Base-by-base conservation (phyloP, 2,113 vertebrate species). In the Mirza zaza region DNA sequence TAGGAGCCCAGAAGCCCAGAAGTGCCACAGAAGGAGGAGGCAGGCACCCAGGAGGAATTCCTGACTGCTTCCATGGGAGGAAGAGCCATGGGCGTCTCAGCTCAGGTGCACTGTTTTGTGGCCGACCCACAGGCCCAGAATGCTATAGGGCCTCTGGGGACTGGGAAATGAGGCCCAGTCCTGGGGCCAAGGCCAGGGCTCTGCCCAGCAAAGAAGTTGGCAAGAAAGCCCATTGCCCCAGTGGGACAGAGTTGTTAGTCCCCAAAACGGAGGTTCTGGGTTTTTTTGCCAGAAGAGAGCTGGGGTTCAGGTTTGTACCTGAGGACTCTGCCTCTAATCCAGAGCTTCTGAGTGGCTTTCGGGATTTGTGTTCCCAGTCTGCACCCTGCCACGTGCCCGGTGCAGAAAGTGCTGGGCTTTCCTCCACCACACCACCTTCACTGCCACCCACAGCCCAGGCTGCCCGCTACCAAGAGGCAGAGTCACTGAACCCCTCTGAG, bases 341-440 rank as follows among this genome's bases (percentile, higher is more conserved):
- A 14, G 2, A 76, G 57, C 21, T 20, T 73, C 32, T 2, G 5
- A 23, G 34, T 34, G 27, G 50, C 23, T 63, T 23, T 15, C 3
- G 29, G 15, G 32, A 29, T 52, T 79, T 50, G 25, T 23, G 32
- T 32, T 42, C 34, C 55, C n/a, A 79, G 8, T 50, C 48, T 36
- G 39, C 10, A 2, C n/a, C 61, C 61, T 2, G 14, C 73, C 29
- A 18, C 0, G 1, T 8, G 17, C 20, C 17, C 20, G 4, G 29
- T 8, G 32, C 42, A 29, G n/a, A 87, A 8, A 3, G 32, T 23
- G 12, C 55, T 34, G 36, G 71, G 14, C 13, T 18, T 61, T 45
- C 45, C 14, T 77, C 52, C 52, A 6, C 52, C 10, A 57, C 1
- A 34, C 65, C 9, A 57, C 68, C 15, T 2, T 15, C 23, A 3